Base-by-base conservation (phyloP, 2,797 vertebrate genomes). In the Eidolon dupreanum region DNA sequence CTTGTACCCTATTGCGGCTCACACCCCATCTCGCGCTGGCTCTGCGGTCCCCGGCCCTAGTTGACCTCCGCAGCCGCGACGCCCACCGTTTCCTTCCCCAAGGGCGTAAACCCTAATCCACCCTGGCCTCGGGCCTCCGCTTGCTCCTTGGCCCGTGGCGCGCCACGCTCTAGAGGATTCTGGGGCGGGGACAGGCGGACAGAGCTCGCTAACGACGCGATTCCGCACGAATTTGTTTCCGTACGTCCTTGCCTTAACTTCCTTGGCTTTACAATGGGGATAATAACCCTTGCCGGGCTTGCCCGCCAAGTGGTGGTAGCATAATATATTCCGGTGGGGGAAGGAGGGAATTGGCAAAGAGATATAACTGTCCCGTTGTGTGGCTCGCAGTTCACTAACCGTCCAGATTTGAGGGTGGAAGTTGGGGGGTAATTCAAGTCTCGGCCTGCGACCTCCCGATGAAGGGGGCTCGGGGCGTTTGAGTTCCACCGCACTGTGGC, bases 101-200 rank as follows among this genome's bases (percentile, higher is more conserved):
- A 20, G n/a, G 36, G 31, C 10, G 41, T 16, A 36, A 36, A 38
- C 9, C n/a, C 4, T 2, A 46, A 57, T 31, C 13, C 36, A 1
- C 36, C 43, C n/a, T 6, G 51, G 8, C 55, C 28, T 55, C 7
- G 0, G 57, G 51, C 70, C 38, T 57, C 8, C 0, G 71, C 33
- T 33, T 8, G 41, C 12, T 38, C 57, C 13, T 19, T 0, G 22
- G 68, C 36, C 24, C 0, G 3, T 4, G 0, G 28, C 75, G n/a
- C 28, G 20, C n/a, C 2, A 0, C 0, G 61, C 28, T 51, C 31
- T 5, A 1, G 36, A 31, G 9, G 6, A 2, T 13, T 59, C 11
- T 1, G 4, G 3, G 24, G 24, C 12, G 1, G 6, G n/a, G 12
- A 26, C 5, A 26, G 55, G 70, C 6, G 3, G 28, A 19, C 17